Conservation (phyloP, 1,140 invertebrate species). For the Aphaenogaster ashmeadi region DNA sequence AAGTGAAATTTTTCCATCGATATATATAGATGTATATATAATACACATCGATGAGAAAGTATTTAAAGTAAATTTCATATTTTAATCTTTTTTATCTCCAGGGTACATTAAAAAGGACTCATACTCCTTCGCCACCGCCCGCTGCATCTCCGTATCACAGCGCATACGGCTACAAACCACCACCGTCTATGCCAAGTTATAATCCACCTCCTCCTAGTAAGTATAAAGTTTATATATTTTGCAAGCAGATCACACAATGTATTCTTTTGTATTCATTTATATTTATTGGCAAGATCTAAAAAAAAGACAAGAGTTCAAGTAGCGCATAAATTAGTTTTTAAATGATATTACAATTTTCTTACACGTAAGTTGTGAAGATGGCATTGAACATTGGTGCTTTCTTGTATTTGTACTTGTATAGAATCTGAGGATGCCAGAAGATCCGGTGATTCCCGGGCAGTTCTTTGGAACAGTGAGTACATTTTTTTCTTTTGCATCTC, state of each 20-base stretch:
- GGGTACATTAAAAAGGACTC: constrained; percentile 88
- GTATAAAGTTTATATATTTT: constrained; percentile 73
- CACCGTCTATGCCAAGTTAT: constrained; percentile 84
- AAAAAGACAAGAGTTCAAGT: constrained; percentile 27
- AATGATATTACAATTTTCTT: background rate
- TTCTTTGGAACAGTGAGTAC: constrained; percentile 94
- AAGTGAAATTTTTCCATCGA: constrained; percentile 67
- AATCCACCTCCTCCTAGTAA: constrained; percentile 87
- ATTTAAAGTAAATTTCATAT: background rate
- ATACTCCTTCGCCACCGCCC: constrained; percentile 91
- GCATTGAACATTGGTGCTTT: constrained; percentile 46
- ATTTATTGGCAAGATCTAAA: background rate
- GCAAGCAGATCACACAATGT: background rate
- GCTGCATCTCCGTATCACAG: constrained; percentile 87
- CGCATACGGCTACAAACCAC: constrained; percentile 88
- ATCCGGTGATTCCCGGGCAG: constrained; percentile 91
- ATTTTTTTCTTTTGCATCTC: constrained; percentile 42
- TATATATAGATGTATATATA: background rate
- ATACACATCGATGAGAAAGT: too few species aligned
- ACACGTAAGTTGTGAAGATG: background rate
- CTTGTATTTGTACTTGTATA: constrained; percentile 85
- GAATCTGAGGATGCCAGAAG: constrained; percentile 92
- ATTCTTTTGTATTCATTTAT: background rate
- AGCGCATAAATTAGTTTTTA: background rate
- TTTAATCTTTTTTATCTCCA: constrained; percentile 74